Evolutionary conservation across 2,888 invertebrate species (phyloP), one percentile per base, ranked within the genome.

Genomic region (Mythimna impura): DNA sequence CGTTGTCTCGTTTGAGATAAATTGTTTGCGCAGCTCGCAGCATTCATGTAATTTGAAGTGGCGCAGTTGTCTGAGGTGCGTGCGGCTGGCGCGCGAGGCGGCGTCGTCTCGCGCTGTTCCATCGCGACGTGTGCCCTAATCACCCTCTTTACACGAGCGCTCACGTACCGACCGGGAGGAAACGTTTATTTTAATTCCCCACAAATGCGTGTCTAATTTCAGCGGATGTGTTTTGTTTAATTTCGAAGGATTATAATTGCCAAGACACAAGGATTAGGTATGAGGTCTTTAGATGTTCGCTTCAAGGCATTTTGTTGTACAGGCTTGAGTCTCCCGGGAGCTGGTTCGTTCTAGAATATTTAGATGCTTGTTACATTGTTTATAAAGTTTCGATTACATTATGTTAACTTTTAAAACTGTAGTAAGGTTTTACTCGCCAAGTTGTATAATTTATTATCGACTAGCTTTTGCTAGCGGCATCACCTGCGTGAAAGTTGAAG

Each of bases 181-280:
- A 93, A 90, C 92, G 92, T 94, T 94, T 93, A 91, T 94, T 94
- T 93, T 94, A 94, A 94, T 94, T 92, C 91, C 85, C 92, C 92
- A 90, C 94, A 94, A 95, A 94, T 91, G 94, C 88, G 90, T 91
- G 91, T 92, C 93, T 94, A 93, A 95, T 94, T 94, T 92, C 90
- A 88, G 82, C 83, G 90, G 89, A 91, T 91, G 91, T 92, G 93
- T 93, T 91, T 91, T 91, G 93, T 93, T 93, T 92, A 91, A 93
- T 91, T 92, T 89, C 88, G 89, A 89, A 89, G 89, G 89, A 92
- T 91, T 92, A 90, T 90, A 90, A 90, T 90, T 89, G 86, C 82
- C 81, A 78, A 81, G 82, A 87, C 85, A 86, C 84, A 86, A 88
- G 82, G 73, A 76, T 80, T 76, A 80, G 61, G 67, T 78, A 78